Conservation (phyloP, 2,113 vertebrate genomes). For the Xenopus tropicalis region UCB_Xtro_10.0 CM004448.2:8613001-8613500, state of each 20-base stretch:
- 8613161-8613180: not conserved
- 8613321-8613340: not conserved
- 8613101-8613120: too few species aligned
- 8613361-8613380: constrained; percentile 1
- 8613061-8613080: too few species aligned
- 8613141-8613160: not conserved
- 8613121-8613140: too few species aligned
- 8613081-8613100: too few species aligned
- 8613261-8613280: constrained; percentile 1
- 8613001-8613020: too few species aligned
- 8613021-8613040: too few species aligned
- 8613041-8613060: too few species aligned
- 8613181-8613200: not conserved
- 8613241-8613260: constrained; percentile 23
- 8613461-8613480: too few species aligned
- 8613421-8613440: too few species aligned
- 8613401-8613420: too few species aligned
- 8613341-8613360: not conserved
- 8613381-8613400: not conserved
- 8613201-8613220: constrained; percentile 14
- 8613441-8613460: too few species aligned
- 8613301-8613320: not conserved
- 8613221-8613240: not conserved
- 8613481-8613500: too few species aligned
- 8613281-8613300: not conserved